Conservation (phyloP, 64 coral and sea anemone genomes). For the Montipora cactus region DNA sequence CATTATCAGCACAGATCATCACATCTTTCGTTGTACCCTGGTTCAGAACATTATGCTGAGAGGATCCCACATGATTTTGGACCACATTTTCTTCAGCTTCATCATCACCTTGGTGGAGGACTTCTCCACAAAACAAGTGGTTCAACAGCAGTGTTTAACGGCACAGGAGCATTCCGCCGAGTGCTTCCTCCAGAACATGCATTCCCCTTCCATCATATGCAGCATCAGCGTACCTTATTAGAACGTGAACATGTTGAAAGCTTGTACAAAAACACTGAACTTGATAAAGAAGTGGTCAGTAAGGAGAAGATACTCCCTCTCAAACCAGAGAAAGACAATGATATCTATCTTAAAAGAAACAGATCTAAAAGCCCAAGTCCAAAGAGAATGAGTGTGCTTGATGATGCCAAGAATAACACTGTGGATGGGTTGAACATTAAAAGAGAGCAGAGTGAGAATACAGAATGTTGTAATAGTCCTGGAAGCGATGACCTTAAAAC, state of each 20-base stretch:
- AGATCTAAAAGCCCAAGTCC: conserved; percentile 71
- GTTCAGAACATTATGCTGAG: conserved; percentile 79
- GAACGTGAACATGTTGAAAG: conserved; percentile 89
- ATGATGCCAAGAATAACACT: conserved; percentile 36
- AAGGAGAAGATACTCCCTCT: conserved; percentile 79
- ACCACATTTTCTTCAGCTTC: conserved; percentile 86
- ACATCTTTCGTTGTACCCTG: conserved; percentile 89
- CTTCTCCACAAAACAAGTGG: conserved; percentile 87
- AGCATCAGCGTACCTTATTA: conserved; percentile 81
- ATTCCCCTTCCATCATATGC: conserved; percentile 88
- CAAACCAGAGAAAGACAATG: conserved; percentile 60
- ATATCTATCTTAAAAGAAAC: conserved; percentile 38
- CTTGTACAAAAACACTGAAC: conserved; percentile 55
- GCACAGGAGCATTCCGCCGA: conserved; percentile 88
- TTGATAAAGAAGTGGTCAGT: conserved; percentile 56
- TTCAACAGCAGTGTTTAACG: conserved; percentile 81
- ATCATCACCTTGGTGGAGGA: conserved; percentile 83
- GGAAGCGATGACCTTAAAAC: conserved; percentile 27
- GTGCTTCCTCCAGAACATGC: conserved; percentile 84
- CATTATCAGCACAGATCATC: conserved; percentile 82
- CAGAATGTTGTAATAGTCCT: conserved; percentile 60
- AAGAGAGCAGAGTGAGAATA: conserved; percentile 68
- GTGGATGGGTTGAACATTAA: conserved; percentile 69
- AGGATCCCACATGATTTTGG: conserved; percentile 86
- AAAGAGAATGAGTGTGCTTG: conserved; percentile 49